Evolutionary conservation across 2,113 vertebrate genomes (phyloP).

Genomic region (Megaleporinus macrocephalus): DNA sequence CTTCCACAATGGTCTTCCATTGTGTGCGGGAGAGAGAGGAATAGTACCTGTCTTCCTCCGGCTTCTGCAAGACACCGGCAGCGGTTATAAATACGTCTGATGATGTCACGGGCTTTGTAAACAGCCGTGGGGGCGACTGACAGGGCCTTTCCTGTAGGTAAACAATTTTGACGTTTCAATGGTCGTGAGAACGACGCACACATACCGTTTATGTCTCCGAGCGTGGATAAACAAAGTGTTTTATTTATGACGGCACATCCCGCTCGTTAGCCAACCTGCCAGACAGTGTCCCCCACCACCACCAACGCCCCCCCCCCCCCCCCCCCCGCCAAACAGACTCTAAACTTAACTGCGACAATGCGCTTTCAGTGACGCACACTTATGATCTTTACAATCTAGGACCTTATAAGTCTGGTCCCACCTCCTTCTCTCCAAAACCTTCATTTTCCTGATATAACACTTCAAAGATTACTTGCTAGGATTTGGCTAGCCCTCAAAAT

Average conservation of each 20-base stretch:
- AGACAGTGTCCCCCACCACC: background rate
- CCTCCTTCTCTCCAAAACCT: too few species aligned
- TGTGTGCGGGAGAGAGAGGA: conserved; percentile 16
- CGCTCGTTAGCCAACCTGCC: conserved; percentile 63
- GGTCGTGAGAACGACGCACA: conserved; percentile 75
- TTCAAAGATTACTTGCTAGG: too few species aligned
- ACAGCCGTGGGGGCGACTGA: conserved; percentile 72
- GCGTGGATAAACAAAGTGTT: conserved; percentile 59
- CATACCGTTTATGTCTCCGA: conserved; percentile 60
- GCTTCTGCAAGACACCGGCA: conserved; percentile 30
- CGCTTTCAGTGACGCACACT: background rate
- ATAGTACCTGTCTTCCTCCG: conserved; percentile 34
- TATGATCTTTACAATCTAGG: too few species aligned
- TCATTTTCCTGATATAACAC: too few species aligned
- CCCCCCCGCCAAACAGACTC: background rate
- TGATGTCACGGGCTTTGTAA: conserved; percentile 75
- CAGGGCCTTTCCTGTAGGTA: conserved; percentile 80
- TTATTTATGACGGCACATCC: conserved; percentile 77
- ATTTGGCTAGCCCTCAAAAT: too few species aligned
- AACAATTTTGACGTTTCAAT: conserved; percentile 78
- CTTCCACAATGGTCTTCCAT: conserved; percentile 2
- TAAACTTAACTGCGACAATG: background rate
- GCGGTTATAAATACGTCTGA: conserved; percentile 64
- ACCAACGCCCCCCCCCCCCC: background rate
- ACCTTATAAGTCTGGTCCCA: too few species aligned